Percentiles rank a stretch among this genome's conserved stretches.
These are phyloP conservation scores for Rhagium mordax DNA, from an alignment of 2,888 invertebrate genomes.

Conservation along the genomic window DNA sequence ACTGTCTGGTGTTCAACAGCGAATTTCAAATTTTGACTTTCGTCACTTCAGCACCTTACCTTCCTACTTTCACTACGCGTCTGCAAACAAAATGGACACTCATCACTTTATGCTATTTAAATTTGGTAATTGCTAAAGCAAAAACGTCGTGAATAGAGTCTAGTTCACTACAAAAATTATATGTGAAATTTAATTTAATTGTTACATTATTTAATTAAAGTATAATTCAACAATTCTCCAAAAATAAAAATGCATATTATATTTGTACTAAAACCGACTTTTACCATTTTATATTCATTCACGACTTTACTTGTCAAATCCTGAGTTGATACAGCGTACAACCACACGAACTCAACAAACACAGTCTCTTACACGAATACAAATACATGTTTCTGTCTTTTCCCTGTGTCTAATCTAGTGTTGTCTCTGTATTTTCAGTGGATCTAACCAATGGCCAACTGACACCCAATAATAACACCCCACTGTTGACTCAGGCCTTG, in stretches of 20 bases:
- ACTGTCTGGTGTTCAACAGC: too few relatives aligned
- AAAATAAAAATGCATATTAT: background rate
- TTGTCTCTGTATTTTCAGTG: slow-evolving; percentile 76
- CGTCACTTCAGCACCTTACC: too few relatives aligned
- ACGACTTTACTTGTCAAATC: slow-evolving; percentile 17
- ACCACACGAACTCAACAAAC: slow-evolving; percentile 2
- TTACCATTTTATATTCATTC: background rate
- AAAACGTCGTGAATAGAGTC: background rate
- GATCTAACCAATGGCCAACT: slow-evolving; percentile 96
- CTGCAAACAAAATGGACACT: too few relatives aligned
- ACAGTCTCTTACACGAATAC: slow-evolving; percentile 59
- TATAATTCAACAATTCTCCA: too few relatives aligned
- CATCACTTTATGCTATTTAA: too few relatives aligned
- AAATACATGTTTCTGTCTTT: slow-evolving; percentile 51
- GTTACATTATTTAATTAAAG: too few relatives aligned
- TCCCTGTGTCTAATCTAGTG: slow-evolving; percentile 62
- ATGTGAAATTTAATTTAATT: too few relatives aligned
- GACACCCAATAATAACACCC: slow-evolving; percentile 96
- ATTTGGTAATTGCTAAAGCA: background rate
- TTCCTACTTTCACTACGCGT: too few relatives aligned
- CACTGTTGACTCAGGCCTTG: slow-evolving; percentile 94
- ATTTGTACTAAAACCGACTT: background rate
- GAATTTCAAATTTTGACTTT: too few relatives aligned
- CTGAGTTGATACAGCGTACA: slow-evolving; percentile 13
- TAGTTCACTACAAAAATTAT: background rate